Evolutionary conservation across 30 jellyfish, hydroid and myxozoan species (phyloP), one percentile per base, ranked within the genome.

Genomic region (Rhopilema esculentum): DNA sequence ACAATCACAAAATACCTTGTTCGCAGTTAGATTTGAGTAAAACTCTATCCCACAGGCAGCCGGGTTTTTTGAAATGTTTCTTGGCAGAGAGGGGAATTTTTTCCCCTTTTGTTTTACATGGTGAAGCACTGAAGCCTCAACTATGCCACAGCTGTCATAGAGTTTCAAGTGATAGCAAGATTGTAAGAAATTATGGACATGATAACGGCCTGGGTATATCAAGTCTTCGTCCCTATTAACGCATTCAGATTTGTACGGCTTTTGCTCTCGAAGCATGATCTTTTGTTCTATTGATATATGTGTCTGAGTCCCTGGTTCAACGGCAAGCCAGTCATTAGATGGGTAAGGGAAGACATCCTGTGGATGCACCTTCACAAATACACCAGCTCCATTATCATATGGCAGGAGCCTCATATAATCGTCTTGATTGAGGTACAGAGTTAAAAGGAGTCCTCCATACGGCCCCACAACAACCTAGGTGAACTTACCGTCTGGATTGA

Each of bases 361-460:
- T 2, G 91, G 79, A 26, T 83, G 91, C 62, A 83, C 91, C 0
- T 27, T 17, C 12, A 83, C 76, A 16, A n/a, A 23, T 24, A 83
- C 91, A 8, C 91, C 91, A 15, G 91, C 91, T 1, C 91, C 91
- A 1, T 2, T 49, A 33, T 83, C 91, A 19, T 22, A 24, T 33
- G 82, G 79, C 18, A 52, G 26, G 19, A 68, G n/a, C 1, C 64
- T 49, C 17, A 83, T 50, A 51, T 83, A 83, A 22, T 83, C 91
- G 33, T 51, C 77, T 29, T 83, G 84, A 69, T 83, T 83, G 21
- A 83, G 25, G 24, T 32, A 70, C 27, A 83, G 49, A 49, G 49
- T 83, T 27, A 69, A 18, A 22, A n/a, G 50, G 23, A 83, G 50
- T 2, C 91, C 91, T 4, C 77, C 64, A 9, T 20, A 49, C 12